Percentiles rank a stretch among this genome's conserved stretches.
These are phyloP conservation scores for Falco columbarius DNA, from an alignment of 2,797 vertebrate species.

Conservation along the genomic window DNA sequence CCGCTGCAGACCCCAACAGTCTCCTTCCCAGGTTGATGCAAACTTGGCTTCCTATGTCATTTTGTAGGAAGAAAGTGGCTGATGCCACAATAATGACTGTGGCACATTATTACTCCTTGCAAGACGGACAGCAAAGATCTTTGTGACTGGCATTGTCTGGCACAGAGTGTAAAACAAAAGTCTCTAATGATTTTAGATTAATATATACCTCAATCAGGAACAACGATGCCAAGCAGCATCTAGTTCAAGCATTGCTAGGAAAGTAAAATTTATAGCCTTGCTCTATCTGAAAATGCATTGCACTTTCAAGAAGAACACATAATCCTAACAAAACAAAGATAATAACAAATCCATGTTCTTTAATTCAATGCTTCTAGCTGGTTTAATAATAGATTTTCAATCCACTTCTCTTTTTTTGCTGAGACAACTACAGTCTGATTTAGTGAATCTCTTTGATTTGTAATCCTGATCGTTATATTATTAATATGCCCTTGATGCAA, in stretches of 20 bases:
- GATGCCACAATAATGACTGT: background rate
- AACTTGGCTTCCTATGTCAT: background rate
- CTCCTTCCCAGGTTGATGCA: background rate
- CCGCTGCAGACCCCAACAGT: too few species aligned
- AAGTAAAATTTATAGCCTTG: background rate
- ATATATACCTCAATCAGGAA: background rate
- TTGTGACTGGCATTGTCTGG: background rate
- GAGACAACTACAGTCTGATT: conserved; percentile 28
- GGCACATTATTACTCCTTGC: background rate
- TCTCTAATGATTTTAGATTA: background rate
- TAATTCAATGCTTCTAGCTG: conserved; percentile 37
- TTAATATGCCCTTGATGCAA: conserved; percentile 48
- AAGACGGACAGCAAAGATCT: background rate
- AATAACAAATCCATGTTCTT: conserved; percentile 14
- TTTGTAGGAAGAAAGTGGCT: background rate
- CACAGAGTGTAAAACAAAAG: background rate
- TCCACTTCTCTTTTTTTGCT: conserved; percentile 27
- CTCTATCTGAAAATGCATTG: background rate
- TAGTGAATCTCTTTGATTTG: conserved; percentile 57
- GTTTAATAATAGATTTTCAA: conserved; percentile 64
- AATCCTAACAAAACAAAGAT: conserved; percentile 55
- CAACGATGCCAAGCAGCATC: background rate
- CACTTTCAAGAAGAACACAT: background rate
- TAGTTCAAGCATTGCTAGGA: background rate
- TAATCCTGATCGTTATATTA: conserved; percentile 13